These are phyloP conservation scores for Chesias legatella DNA, from an alignment of 2,888 invertebrate genomes.

Conservation along the genomic window DNA sequence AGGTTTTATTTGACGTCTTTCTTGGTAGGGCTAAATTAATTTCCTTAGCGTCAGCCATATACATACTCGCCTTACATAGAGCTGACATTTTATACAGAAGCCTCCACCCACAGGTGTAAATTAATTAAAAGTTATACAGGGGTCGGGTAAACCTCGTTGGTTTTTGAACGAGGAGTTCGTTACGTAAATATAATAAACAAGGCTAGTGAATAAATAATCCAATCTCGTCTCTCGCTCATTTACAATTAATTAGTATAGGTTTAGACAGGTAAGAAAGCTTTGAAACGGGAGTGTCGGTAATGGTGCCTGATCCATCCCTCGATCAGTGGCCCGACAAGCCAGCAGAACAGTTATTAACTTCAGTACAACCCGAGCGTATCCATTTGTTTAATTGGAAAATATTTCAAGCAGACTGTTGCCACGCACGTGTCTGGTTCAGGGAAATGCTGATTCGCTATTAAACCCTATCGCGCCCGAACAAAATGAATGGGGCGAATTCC, in stretches of 20 bases:
- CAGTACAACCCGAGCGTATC: conserved; percentile 38
- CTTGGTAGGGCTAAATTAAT: conserved; percentile 1
- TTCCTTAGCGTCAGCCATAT: conserved; percentile 5
- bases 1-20: not conserved
- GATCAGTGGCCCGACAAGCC: conserved; percentile 24
- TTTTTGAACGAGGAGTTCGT: conserved; percentile 32
- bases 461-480: conserved; percentile 20
- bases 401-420: conserved; percentile 34
- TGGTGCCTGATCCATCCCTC: conserved; percentile 19
- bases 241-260: conserved; percentile 35
- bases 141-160: conserved; percentile 17
- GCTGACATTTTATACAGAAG: conserved; percentile 1
- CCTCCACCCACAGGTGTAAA: conserved; percentile 10
- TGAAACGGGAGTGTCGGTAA: conserved; percentile 32
- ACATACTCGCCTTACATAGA: conserved; percentile 2
- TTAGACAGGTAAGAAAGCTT: conserved; percentile 43
- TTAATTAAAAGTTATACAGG: conserved; percentile 18
- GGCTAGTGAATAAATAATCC: conserved; percentile 28
- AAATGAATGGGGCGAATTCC: conserved; percentile 22
- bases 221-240: conserved; percentile 28
- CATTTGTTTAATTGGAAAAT: conserved; percentile 49
- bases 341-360: conserved; percentile 38
- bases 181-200: conserved; percentile 29
- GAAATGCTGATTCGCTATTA: conserved; percentile 26
- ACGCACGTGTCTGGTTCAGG: conserved; percentile 28